Evolutionary conservation across 2,113 vertebrate genomes (phyloP).

Genomic region (Heterotilapia buettikoferi): DNA sequence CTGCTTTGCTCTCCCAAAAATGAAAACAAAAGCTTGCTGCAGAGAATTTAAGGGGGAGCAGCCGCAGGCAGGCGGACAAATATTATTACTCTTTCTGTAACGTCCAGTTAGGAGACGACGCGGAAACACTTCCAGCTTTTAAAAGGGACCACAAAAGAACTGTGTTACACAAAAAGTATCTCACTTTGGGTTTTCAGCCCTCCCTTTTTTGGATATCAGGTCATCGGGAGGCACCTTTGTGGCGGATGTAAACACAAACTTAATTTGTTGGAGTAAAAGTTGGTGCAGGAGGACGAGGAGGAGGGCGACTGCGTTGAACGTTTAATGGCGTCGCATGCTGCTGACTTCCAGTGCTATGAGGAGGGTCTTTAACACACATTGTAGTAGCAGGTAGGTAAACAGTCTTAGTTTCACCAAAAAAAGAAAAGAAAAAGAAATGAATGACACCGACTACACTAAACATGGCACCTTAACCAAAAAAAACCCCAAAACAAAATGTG

Average conservation of each 20-base stretch:
- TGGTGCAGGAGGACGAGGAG: constrained; percentile 1
- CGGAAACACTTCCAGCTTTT: not conserved
- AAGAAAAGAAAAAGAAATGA: not conserved
- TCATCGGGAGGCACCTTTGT: not conserved
- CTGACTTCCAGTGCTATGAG: constrained; percentile 2
- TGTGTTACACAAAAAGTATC: constrained; percentile 15
- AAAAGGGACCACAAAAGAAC: not conserved
- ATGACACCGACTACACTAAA: constrained; percentile 15
- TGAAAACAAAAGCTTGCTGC: not conserved
- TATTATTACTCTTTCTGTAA: not conserved
- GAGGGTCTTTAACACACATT: constrained; percentile 8
- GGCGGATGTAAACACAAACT: not conserved
- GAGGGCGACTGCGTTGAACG: not conserved
- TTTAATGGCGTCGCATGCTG: not conserved
- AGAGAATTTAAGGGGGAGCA: not conserved
- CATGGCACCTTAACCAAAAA: constrained; percentile 43
- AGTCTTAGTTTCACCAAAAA: constrained; percentile 12
- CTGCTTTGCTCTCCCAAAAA: not conserved
- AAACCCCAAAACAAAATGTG: not conserved
- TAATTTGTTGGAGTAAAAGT: not conserved
- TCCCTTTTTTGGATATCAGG: constrained; percentile 11
- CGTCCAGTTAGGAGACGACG: not conserved
- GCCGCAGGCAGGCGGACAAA: not conserved
- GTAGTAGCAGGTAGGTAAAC: constrained; percentile 3
- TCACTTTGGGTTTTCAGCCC: constrained; percentile 49